Base-by-base conservation (phyloP, 2,797 vertebrate species). In the Sphenodon punctatus region DNA sequence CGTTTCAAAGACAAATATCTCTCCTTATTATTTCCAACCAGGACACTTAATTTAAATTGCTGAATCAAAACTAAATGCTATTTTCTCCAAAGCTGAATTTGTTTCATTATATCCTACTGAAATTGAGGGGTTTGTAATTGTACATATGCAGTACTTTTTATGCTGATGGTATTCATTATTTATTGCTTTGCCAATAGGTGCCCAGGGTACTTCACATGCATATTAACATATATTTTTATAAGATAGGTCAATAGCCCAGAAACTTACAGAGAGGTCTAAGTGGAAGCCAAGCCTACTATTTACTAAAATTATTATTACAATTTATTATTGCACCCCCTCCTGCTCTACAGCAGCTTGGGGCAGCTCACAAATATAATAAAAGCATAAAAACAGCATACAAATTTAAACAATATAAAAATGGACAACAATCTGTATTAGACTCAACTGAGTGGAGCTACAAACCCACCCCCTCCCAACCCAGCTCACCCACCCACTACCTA, bases 71-170 rank as follows among this genome's bases (percentile, higher is more conserved):
- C 19, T 7, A 48, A 67, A 63, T 64, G 23, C 32, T 67, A 5
- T 77, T 88, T 84, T 51, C 38, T 75, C 81, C 38, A 81, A 41
- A 39, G 65, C 25, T 45, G 32, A 70, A 77, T 75, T 73, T 51
- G 78, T 85, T 88, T 63, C 6, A 58, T 73, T 80, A 58, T 58
- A 43, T 75, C n/a, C 30, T 58, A 78, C 86, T 25, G 41, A 85
- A 88, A 66, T 8, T 0, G 25, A 61, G 38, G 23, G 16, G 42
- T 53, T 83, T 51, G 55, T 14, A 80, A 82, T 30, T 20, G n/a
- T 30, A 43, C 41, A 38, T 38, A 27, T 4, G 3, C 5, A 14
- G 7, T 5, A 4, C 8, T 17, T 56, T 30, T 36, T 15, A 25
- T 6, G 9, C 19, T 32, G 13, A 0, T 46, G 74, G 69, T 53